These are phyloP conservation scores for Siniperca scherzeri DNA, from an alignment of 2,797 vertebrate genomes.

Conservation along the genomic window DNA sequence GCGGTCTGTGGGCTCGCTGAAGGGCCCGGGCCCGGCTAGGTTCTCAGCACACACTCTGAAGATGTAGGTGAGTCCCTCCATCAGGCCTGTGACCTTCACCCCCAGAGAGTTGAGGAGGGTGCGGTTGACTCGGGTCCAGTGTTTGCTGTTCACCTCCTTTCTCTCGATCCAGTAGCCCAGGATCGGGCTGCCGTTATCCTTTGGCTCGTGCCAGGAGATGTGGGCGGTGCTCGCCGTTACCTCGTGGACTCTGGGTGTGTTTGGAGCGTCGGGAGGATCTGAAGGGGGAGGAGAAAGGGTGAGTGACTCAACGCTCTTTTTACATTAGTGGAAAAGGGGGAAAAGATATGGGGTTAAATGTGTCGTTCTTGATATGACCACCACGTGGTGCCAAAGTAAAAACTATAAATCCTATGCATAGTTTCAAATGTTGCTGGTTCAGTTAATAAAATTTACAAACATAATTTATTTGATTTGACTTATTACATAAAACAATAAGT, in stretches of 20 bases:
- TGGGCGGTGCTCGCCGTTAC: conserved; percentile 90
- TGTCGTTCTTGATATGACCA: background rate
- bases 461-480: background rate
- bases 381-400: background rate
- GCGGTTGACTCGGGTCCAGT: conserved; percentile 96
- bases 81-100: conserved; percentile 89
- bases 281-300: background rate
- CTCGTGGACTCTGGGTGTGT: conserved; percentile 94
- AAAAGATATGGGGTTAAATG: too few relatives aligned
- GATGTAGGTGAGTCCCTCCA: conserved; percentile 96
- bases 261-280: conserved; percentile 98
- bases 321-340: background rate
- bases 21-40: conserved; percentile 96
- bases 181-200: conserved; percentile 98
- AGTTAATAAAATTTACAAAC: background rate
- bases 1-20: conserved; percentile 96
- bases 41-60: conserved; percentile 99
- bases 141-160: conserved; percentile 97
- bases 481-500: background rate
- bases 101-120: conserved; percentile 91
- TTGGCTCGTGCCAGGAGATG: conserved; percentile 98
- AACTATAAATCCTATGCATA: too few relatives aligned
- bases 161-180: conserved; percentile 99
- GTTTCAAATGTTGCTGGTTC: background rate
- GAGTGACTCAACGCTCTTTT: background rate